phyloP scores from a whole-genome alignment of 1,140 invertebrate genomes.

The Alviniconcha marisindica region DNA sequence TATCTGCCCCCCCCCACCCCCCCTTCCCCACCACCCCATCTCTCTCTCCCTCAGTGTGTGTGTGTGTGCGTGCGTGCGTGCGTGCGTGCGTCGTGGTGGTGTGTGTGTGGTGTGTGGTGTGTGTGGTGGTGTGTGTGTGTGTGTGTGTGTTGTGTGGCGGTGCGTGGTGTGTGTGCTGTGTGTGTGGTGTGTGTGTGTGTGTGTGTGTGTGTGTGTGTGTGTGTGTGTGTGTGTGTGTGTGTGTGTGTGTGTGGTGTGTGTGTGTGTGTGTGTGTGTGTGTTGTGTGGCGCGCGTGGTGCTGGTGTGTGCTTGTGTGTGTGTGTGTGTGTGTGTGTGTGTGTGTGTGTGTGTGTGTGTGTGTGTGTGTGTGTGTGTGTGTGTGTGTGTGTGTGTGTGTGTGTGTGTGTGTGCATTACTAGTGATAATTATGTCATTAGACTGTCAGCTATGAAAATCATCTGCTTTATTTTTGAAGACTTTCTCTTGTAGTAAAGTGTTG shows the following conservation, averaged over 20 bases:
- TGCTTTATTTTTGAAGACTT: no score
- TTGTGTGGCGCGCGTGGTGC: no score
- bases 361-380: slow-evolving; percentile 23
- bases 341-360: not conserved
- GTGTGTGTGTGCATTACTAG: no score
- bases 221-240: not conserved
- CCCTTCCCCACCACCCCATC: no score
- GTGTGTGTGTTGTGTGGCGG: no score
- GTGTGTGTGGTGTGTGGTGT: slow-evolving; percentile 23
- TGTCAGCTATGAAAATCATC: no score
- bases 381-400: not conserved
- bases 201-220: not conserved
- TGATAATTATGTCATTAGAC: no score
- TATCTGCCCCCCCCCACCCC: no score
- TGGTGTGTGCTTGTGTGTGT: not conserved
- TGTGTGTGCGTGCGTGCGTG: slow-evolving; percentile 23
- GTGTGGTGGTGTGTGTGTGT: not conserved
- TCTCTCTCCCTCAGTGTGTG: not conserved
- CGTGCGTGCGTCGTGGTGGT: not conserved
- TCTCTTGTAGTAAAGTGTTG: no score
- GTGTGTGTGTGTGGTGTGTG: slow-evolving; percentile 24
- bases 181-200: slow-evolving; percentile 21
- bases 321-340: not conserved
- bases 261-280: slow-evolving; percentile 25
- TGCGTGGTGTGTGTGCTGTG: no score